A percentile compares a stretch with the other conserved stretches of the same genome.
These are phyloP conservation scores for Brachyopa scutellaris DNA, from an alignment of 2,888 invertebrate species.

Conservation along the genomic window DNA sequence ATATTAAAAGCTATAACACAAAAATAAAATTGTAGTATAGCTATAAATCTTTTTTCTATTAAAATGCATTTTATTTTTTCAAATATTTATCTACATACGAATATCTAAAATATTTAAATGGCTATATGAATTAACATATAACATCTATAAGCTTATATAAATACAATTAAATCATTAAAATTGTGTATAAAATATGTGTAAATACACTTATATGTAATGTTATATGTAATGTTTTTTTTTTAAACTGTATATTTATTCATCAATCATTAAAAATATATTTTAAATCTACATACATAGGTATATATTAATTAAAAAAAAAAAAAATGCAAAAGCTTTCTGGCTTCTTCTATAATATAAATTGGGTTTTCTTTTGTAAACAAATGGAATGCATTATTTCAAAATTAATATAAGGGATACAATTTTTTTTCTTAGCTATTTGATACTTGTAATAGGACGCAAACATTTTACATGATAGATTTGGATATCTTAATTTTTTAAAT, in stretches of 20 bases:
- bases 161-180: slow-evolving; percentile 43
- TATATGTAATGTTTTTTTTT: background rate
- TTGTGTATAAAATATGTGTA: slow-evolving; percentile 54
- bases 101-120: slow-evolving; percentile 45
- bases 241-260: background rate
- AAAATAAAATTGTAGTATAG: too few relatives aligned
- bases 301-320: background rate
- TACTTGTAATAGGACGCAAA: slow-evolving; percentile 45
- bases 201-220: slow-evolving; percentile 53
- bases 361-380: slow-evolving; percentile 23
- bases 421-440: background rate
- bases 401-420: slow-evolving; percentile 3
- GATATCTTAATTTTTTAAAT: background rate
- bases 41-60: too few relatives aligned
- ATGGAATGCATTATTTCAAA: slow-evolving; percentile 51
- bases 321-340: slow-evolving; percentile 40
- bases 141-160: slow-evolving; percentile 38
- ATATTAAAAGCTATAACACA: background rate
- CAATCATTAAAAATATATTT: background rate
- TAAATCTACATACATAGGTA: slow-evolving; percentile 29
- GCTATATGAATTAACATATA: slow-evolving; percentile 45
- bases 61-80: slow-evolving; percentile 57
- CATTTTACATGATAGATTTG: background rate
- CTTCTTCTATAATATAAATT: slow-evolving; percentile 18
- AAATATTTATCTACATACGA: slow-evolving; percentile 63